Evolutionary conservation across 2,797 vertebrate species (phyloP), one percentile per base, ranked within the genome.

Genomic region (Valencia hispanica): DNA sequence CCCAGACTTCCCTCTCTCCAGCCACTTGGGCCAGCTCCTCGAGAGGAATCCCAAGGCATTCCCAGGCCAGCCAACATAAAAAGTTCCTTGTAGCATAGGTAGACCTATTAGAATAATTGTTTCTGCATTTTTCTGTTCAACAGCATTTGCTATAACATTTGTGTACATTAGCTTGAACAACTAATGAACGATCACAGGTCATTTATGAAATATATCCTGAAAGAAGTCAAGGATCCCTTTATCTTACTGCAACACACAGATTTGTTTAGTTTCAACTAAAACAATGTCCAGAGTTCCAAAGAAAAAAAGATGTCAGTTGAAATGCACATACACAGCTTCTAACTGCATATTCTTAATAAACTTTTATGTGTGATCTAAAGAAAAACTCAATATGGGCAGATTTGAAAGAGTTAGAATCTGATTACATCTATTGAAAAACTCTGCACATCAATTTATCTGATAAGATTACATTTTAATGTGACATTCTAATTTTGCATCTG

Each of bases 391-490:
- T 69, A 51, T n/a, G 25, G 61, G 66, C 66, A 78, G 72, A 66
- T 65, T 79, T 75, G 47, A 30, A 84, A 75, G 80, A 87, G 75
- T 88, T 75, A 22, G 34, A 79, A 75, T 73, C 78, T 76, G 82
- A 92, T 91, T 84, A 59, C 69, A 88, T 84, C 79, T 80, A 55
- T 71, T 84, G 83, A 81, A 82, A 85, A 86, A 81, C 73, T 80
- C 84, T 86, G 59, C 73, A 70, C 51, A 84, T 74, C 73, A 53
- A 32, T 83, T 80, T 69, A 80, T 87, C 74, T 84, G 90, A 91
- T 89, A 73, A 86, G 73, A 88, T 88, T 77, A 36, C 4, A 68
- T 75, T 86, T 87, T 48, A 86, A 79, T 43, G 20, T 66, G 59
- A 61, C 50, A 36, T 70, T 86, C 79, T 32, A 69, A 34, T 82